Evolutionary conservation across 2,888 invertebrate species (phyloP).

Genomic region (Hoplodrina blanda): DNA sequence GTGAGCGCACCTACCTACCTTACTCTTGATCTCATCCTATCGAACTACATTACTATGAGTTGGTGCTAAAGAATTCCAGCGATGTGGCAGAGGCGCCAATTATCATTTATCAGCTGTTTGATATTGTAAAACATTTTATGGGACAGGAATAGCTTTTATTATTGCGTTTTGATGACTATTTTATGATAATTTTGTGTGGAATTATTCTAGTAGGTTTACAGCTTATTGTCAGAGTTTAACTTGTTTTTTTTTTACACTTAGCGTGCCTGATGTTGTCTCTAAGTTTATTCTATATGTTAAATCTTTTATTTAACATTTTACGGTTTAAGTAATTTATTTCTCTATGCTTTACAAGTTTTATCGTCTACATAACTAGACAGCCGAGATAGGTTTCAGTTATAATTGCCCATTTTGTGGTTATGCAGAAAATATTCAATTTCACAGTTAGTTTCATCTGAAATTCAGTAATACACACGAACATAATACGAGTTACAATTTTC

Average conservation of each 20-base stretch:
- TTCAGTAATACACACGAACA: slow-evolving; percentile 10
- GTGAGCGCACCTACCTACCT: slow-evolving; percentile 53
- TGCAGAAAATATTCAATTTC: slow-evolving; percentile 30
- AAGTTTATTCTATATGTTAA: neutral
- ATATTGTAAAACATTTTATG: slow-evolving; percentile 48
- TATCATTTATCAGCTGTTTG: slow-evolving; percentile 39
- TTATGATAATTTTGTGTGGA: slow-evolving; percentile 26
- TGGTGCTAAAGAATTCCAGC: slow-evolving; percentile 45
- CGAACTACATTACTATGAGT: slow-evolving; percentile 45
- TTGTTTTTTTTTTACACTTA: neutral
- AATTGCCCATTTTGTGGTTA: slow-evolving; percentile 9
- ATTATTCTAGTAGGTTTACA: slow-evolving; percentile 20
- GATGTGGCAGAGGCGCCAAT: slow-evolving; percentile 52
- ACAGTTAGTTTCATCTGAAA: slow-evolving; percentile 26
- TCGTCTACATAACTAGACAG: neutral
- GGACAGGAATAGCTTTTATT: slow-evolving; percentile 47
- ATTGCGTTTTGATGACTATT: slow-evolving; percentile 37
- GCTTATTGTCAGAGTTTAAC: neutral
- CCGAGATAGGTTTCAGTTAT: neutral
- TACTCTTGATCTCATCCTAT: slow-evolving; percentile 42
- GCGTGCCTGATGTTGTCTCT: neutral
- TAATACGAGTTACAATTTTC: slow-evolving; percentile 21
- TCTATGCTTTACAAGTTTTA: neutral
- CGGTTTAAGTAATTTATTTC: neutral
- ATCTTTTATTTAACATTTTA: neutral